A percentile compares a stretch with the other conserved stretches of the same genome.
These are phyloP conservation scores for Hirtodrosophila duncani DNA, from an alignment of 2,888 invertebrate species.

Conservation along the genomic window DNA sequence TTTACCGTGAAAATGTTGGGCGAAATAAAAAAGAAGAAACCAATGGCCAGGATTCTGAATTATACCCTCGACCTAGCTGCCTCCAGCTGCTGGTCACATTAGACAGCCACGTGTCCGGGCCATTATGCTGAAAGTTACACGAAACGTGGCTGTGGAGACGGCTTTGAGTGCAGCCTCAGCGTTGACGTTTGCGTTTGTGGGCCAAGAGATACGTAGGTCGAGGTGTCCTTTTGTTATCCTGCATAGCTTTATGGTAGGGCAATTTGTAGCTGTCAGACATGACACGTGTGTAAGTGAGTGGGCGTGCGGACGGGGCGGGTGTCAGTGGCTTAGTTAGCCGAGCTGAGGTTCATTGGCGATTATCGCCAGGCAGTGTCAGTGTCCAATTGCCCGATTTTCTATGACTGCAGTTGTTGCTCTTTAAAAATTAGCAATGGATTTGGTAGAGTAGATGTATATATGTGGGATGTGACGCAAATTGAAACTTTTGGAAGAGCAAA, in stretches of 20 bases:
- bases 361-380: conserved; percentile 55
- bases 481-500: conserved; percentile 42
- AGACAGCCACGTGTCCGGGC: conserved; percentile 75
- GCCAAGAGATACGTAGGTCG: conserved; percentile 3
- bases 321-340: conserved; percentile 57
- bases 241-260: conserved; percentile 55
- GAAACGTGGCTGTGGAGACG: too few species aligned
- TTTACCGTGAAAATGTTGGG: conserved; percentile 66
- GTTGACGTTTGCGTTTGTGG: conserved; percentile 51
- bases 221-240: conserved; percentile 25
- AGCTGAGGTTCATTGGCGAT: conserved; percentile 50
- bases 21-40: conserved; percentile 34
- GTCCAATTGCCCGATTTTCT: conserved; percentile 27
- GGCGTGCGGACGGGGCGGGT: conserved; percentile 40
- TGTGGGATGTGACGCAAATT: conserved; percentile 48
- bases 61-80: conserved; percentile 3
- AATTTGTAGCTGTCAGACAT: conserved; percentile 72
- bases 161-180: conserved; percentile 49
- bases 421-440: conserved; percentile 62
- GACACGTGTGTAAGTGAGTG: conserved; percentile 62
- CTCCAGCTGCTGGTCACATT: conserved; percentile 55
- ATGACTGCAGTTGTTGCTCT: conserved; percentile 8
- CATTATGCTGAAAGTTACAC: conserved; percentile 73
- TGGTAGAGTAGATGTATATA: conserved; percentile 57
- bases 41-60: conserved; percentile 36